A percentile compares a stretch with the other conserved stretches of the same genome.
phyloP scores from a whole-genome alignment of 2,113 vertebrate species.

The Sterrhoptilus dennistouni region DNA sequence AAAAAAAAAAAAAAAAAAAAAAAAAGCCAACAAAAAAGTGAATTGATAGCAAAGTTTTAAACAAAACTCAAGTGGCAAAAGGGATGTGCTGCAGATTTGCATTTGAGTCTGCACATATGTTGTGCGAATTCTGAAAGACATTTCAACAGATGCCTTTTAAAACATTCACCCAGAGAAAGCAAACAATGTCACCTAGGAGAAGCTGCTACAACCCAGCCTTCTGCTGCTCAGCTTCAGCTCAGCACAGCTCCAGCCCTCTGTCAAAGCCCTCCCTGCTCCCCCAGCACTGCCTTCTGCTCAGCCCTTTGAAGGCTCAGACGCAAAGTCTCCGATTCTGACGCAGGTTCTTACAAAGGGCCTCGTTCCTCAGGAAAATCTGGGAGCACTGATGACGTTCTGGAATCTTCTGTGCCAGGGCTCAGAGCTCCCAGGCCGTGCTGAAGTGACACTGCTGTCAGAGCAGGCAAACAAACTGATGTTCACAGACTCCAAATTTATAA shows the following conservation, averaged over 20 bases:
- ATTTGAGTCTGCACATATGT: constrained; percentile 40
- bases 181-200: constrained; percentile 55
- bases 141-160: constrained; percentile 46
- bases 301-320: neutral
- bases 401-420: neutral
- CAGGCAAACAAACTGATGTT: neutral
- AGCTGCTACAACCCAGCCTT: constrained; percentile 21
- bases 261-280: neutral
- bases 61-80: constrained; percentile 33
- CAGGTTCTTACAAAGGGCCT: neutral
- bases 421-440: neutral
- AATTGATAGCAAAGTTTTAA: constrained; percentile 1
- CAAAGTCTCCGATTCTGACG: rapidly evolving
- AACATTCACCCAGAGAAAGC: constrained; percentile 52
- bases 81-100: constrained; percentile 28
- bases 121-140: constrained; percentile 57
- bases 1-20: too few relatives aligned
- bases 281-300: constrained; percentile 5
- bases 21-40: too few relatives aligned
- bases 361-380: neutral
- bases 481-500: neutral
- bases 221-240: constrained; percentile 64
- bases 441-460: neutral
- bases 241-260: neutral
- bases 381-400: neutral